Conservation (phyloP, 2,113 vertebrate genomes). For the Spea multiplicata region DNA sequence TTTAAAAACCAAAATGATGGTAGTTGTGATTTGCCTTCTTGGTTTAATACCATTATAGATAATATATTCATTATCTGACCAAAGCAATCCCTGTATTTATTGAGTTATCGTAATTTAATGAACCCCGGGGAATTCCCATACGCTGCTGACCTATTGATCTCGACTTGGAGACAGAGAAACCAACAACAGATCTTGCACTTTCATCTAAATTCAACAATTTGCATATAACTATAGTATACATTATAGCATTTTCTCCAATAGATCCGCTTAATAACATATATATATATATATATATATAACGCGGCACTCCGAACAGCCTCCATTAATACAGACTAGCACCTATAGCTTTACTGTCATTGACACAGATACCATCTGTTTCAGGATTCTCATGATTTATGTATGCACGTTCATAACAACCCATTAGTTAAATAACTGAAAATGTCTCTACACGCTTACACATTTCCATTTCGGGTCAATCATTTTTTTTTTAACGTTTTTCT, state of each 20-base stretch:
- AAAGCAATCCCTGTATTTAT: not conserved
- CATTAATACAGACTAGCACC: too few species aligned
- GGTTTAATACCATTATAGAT: not conserved
- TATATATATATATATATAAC: too few species aligned
- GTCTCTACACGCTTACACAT: not conserved
- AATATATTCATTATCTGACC: not conserved
- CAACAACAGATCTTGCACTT: not conserved
- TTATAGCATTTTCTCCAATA: not conserved
- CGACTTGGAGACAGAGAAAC: not conserved
- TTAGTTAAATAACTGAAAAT: not conserved
- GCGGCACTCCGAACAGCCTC: too few species aligned
- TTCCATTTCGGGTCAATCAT: not conserved
- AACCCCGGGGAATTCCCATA: not conserved
- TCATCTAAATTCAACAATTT: not conserved
- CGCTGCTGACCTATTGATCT: conserved; percentile 23
- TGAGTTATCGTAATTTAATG: conserved; percentile 4
- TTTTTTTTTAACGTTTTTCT: not conserved
- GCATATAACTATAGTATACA: not conserved
- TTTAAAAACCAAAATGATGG: not conserved
- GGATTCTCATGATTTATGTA: not conserved
- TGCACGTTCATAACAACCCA: not conserved
- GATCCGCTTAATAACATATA: not conserved
- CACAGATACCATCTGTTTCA: not conserved
- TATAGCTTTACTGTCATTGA: not conserved
- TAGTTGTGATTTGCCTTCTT: not conserved